A percentile compares a stretch with the other conserved stretches of the same genome.
Conservation (phyloP, 2,797 vertebrate genomes). For the Catostomus latipinnis region DNA sequence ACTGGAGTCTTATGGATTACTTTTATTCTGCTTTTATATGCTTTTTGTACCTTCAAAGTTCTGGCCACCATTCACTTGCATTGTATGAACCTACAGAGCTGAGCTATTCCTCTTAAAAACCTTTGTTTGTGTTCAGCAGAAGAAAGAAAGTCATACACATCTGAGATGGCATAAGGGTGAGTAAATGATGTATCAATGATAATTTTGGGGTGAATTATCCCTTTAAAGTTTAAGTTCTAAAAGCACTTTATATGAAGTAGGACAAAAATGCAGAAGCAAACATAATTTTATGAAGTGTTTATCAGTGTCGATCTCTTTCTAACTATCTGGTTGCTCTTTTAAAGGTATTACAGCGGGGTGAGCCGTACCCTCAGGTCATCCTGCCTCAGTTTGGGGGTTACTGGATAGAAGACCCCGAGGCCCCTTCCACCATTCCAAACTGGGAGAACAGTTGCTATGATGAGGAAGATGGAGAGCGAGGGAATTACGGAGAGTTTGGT, state of each 20-base stretch:
- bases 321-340: slow-evolving; percentile 15
- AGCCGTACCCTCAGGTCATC: slow-evolving; percentile 89
- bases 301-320: background rate
- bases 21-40: too few relatives aligned
- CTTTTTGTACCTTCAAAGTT: too few relatives aligned
- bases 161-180: too few relatives aligned
- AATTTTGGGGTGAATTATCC: too few relatives aligned
- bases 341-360: slow-evolving; percentile 87
- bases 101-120: too few relatives aligned
- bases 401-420: slow-evolving; percentile 88
- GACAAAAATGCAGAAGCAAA: too few relatives aligned
- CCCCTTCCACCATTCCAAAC: slow-evolving; percentile 44
- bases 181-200: too few relatives aligned
- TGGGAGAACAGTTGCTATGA: slow-evolving; percentile 50
- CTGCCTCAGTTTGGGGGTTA: slow-evolving; percentile 92
- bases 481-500: slow-evolving; percentile 63
- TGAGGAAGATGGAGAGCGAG: slow-evolving; percentile 53
- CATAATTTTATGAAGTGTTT: background rate
- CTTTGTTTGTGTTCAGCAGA: too few relatives aligned
- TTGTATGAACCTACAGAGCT: too few relatives aligned
- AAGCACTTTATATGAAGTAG: background rate
- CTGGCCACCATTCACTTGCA: too few relatives aligned
- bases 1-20: too few relatives aligned
- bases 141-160: too few relatives aligned
- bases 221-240: background rate